A percentile compares a stretch with the other conserved stretches of the same genome.
phyloP scores from a whole-genome alignment of 2,113 vertebrate genomes.

The Octodon degus region DNA sequence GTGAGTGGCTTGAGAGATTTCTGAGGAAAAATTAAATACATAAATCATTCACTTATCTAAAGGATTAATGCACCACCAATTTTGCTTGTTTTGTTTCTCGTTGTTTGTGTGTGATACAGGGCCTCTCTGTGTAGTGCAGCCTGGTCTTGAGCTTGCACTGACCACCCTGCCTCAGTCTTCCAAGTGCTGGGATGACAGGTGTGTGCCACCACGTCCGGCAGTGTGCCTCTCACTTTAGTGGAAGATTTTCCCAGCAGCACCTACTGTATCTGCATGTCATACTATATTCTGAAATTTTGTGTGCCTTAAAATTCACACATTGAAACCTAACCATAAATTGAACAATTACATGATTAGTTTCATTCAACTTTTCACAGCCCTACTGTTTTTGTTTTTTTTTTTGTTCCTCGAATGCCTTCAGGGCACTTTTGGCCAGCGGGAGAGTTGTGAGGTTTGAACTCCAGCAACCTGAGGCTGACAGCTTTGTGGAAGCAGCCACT shows the following conservation, averaged over 20 bases:
- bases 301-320: not conserved
- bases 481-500: no score
- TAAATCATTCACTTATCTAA: not conserved
- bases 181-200: not conserved
- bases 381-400: no score
- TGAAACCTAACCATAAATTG: not conserved
- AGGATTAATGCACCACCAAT: not conserved
- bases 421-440: no score
- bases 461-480: no score
- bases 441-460: no score
- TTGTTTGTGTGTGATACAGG: not conserved
- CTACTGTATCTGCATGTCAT: no score
- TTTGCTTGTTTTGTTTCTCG: not conserved
- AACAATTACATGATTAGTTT: not conserved
- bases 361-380: not conserved
- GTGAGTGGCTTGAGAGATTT: not conserved
- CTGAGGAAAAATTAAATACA: slow-evolving; percentile 12
- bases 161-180: not conserved
- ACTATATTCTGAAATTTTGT: not conserved
- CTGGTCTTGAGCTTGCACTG: not conserved
- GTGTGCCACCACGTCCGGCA: not conserved
- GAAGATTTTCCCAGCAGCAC: not conserved
- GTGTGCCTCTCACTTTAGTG: not conserved
- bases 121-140: not conserved
- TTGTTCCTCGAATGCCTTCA: no score